phyloP scores from a whole-genome alignment of 2,113 vertebrate species.

The Oncorhynchus masou region DNA sequence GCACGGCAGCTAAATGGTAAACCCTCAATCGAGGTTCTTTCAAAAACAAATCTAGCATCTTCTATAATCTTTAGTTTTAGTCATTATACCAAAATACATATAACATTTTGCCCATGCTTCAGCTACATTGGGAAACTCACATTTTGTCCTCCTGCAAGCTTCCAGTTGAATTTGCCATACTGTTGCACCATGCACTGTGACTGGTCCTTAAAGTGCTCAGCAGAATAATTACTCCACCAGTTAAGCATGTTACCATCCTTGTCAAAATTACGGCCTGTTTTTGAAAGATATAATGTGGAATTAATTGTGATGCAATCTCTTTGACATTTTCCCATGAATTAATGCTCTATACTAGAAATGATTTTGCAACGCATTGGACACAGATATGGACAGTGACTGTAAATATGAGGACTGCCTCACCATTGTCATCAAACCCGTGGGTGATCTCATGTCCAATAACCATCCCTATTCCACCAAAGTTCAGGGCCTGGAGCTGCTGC shows the following conservation, averaged over 20 bases:
- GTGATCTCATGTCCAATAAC: slow-evolving; percentile 97
- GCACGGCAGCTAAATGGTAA: not conserved
- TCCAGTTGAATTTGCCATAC: slow-evolving; percentile 91
- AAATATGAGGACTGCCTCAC: slow-evolving; percentile 62
- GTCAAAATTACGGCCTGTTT: slow-evolving; percentile 92
- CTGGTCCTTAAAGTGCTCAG: slow-evolving; percentile 85
- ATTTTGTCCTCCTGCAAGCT: slow-evolving; percentile 86
- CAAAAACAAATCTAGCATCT: too few species aligned
- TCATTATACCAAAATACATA: not conserved
- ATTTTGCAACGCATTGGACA: not conserved
- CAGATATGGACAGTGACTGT: not conserved
- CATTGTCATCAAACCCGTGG: slow-evolving; percentile 96
- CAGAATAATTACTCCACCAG: slow-evolving; percentile 97
- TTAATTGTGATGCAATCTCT: not conserved
- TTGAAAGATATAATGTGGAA: not conserved
- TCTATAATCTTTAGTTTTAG: too few species aligned
- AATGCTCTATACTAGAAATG: not conserved
- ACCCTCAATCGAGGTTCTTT: not conserved
- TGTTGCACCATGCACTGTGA: slow-evolving; percentile 92
- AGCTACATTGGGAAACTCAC: slow-evolving; percentile 58
- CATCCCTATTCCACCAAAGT: slow-evolving; percentile 96
- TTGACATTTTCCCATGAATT: not conserved
- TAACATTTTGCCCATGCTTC: not conserved
- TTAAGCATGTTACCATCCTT: slow-evolving; percentile 94
- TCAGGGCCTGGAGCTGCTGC: slow-evolving; percentile 90